phyloP scores from a whole-genome alignment of 2,888 invertebrate species.

The Hyles lineata region DNA sequence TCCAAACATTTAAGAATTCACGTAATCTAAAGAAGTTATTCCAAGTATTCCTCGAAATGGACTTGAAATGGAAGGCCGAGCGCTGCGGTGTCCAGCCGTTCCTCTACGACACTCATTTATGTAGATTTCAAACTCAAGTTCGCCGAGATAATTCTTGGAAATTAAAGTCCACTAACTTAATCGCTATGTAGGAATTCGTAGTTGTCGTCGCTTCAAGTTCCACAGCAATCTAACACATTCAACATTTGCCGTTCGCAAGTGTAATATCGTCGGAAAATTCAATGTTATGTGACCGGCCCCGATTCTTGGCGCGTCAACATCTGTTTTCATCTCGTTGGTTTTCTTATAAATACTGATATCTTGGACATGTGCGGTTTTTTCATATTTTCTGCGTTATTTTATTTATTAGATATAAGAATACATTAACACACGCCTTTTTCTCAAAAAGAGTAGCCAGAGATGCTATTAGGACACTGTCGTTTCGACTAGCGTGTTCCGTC shows the following conservation, averaged over 20 bases:
- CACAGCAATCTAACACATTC: conserved; percentile 35
- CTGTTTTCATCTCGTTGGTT: neutral
- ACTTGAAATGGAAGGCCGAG: neutral
- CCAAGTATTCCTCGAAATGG: neutral
- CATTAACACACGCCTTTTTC: no score
- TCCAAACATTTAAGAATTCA: neutral
- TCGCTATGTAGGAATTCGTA: conserved; percentile 30
- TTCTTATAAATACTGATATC: neutral
- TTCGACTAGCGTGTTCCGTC: no score
- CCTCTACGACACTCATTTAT: neutral
- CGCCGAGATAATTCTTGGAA: conserved; percentile 20
- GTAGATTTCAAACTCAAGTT: neutral
- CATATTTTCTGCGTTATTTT: neutral
- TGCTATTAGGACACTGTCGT: no score
- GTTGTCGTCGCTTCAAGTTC: conserved; percentile 33
- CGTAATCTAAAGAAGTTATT: neutral
- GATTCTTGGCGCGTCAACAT: conserved; percentile 31
- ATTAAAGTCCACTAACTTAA: conserved; percentile 30
- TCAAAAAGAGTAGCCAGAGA: no score
- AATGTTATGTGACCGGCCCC: conserved; percentile 36
- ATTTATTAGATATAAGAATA: no score
- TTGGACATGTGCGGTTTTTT: neutral
- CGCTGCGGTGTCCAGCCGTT: neutral
- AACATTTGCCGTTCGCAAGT: conserved; percentile 35
- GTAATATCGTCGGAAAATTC: conserved; percentile 50